These are phyloP conservation scores for Azemiops feae DNA, from an alignment of 2,113 vertebrate genomes.

Conservation along the genomic window DNA sequence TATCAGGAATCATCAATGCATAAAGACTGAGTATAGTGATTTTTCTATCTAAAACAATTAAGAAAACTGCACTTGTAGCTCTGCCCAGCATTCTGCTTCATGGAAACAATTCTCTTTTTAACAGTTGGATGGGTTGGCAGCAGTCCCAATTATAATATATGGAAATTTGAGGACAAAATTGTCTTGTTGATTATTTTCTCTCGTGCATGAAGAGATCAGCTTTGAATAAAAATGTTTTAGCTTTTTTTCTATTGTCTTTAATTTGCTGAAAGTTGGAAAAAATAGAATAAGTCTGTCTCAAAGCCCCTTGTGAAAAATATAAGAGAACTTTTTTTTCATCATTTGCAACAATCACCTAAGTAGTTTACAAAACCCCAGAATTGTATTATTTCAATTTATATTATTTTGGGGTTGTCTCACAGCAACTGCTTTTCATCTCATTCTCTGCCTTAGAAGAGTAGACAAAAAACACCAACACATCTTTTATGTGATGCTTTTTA, in stretches of 20 bases:
- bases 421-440: not conserved
- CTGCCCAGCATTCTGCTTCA: constrained; percentile 32
- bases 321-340: not conserved
- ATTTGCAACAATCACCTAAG: not conserved
- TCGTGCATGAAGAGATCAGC: not conserved
- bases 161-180: constrained; percentile 39
- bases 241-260: constrained; percentile 11
- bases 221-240: constrained; percentile 6
- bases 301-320: not conserved
- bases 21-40: not conserved
- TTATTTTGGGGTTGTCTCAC: not conserved
- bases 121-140: constrained; percentile 5
- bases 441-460: not conserved
- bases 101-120: not conserved
- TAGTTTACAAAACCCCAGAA: not conserved
- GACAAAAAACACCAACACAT: not conserved
- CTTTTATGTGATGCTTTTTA: not conserved
- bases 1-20: not conserved
- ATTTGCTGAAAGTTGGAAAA: constrained; percentile 14
- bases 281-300: constrained; percentile 6
- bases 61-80: constrained; percentile 24
- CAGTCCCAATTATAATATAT: not conserved
- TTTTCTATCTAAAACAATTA: constrained; percentile 17
- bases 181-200: constrained; percentile 8
- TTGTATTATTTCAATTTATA: not conserved